phyloP scores from a whole-genome alignment of 1,140 invertebrate genomes.

The Hylaeus anthracinus region DNA sequence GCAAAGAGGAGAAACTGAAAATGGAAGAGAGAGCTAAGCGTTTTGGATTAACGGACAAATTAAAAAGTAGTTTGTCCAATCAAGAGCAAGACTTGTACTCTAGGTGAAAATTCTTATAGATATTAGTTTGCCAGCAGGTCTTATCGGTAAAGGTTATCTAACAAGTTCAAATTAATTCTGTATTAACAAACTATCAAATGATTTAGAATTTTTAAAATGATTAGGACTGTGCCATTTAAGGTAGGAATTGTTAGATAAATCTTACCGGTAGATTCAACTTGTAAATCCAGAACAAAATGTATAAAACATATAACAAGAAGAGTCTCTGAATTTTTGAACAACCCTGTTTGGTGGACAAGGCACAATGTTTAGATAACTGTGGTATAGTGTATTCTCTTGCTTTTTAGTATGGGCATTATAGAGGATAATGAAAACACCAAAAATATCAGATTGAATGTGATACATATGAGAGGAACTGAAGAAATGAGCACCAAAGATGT shows the following conservation, averaged over 20 bases:
- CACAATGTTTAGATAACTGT: not conserved
- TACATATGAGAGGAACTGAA: slow-evolving; percentile 88
- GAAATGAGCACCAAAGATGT: slow-evolving; percentile 89
- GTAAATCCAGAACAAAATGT: no score
- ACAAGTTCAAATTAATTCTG: no score
- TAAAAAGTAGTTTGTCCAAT: slow-evolving; percentile 80
- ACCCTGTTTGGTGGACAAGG: not conserved
- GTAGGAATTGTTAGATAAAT: no score
- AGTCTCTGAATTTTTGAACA: no score
- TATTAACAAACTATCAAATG: no score
- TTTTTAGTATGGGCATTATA: slow-evolving; percentile 83
- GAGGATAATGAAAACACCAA: slow-evolving; percentile 82
- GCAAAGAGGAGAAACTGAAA: slow-evolving; percentile 84
- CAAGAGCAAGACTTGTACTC: slow-evolving; percentile 85
- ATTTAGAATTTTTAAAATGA: no score
- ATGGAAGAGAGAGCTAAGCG: slow-evolving; percentile 86
- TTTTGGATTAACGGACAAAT: slow-evolving; percentile 84
- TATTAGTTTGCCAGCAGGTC: not conserved
- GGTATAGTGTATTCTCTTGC: slow-evolving; percentile 14
- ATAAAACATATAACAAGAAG: no score
- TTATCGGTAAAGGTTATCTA: no score
- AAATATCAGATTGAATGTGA: slow-evolving; percentile 85
- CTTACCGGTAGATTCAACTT: no score
- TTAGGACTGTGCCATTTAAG: no score
- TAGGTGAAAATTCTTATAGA: slow-evolving; percentile 72